Evolutionary conservation across 2,888 invertebrate genomes (phyloP), one percentile per base, ranked within the genome.

Genomic region (Temnothorax unifasciatus): DNA sequence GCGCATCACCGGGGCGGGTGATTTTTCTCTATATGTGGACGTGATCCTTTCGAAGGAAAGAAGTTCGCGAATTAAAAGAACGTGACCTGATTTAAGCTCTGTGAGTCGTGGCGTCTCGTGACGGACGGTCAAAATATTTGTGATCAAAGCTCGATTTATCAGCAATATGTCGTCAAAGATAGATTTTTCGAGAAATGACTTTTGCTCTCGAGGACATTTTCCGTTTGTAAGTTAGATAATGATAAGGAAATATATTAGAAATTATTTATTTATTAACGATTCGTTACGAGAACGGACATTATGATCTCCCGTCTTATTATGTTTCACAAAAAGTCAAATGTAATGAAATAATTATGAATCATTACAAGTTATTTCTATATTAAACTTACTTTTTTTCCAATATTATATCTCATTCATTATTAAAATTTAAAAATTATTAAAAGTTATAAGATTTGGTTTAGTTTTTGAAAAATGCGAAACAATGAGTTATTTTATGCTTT

Each of bases 1-100:
- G 88, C 91, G 9, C 91, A 91, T 59, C 93, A 92, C 29, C 29
- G 29, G 29, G 13, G 29, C 18, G 34, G 59, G 5, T 87, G 41
- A 87, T 2, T 29, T 18, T n/a, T 52, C n/a, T 38, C 13, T 4
- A 2, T 2, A 2, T 4, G 11, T 15, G 15, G 9, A 41, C 13
- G 29, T 59, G 38, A 61, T 34, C 8, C 9, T n/a, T 57, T 25
- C 25, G 21, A 29, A 50, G 15, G 9, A 18, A 44, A 64, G 38
- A n/a, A 50, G 18, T 38, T 47, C 1, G 8, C 13, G n/a, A 44
- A 66, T 34, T 41, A n/a, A 57, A 34, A 57, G 11, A 25, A 8
- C 8, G 52, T 34, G 21, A 57, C 38, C 25, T 44, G 29, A 75
- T 11, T 21, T 50, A 34, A 47, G 18, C 13, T 63, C 34, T 41